Conservation (phyloP, 2,888 invertebrate species). For the Erebia epiphron region DNA sequence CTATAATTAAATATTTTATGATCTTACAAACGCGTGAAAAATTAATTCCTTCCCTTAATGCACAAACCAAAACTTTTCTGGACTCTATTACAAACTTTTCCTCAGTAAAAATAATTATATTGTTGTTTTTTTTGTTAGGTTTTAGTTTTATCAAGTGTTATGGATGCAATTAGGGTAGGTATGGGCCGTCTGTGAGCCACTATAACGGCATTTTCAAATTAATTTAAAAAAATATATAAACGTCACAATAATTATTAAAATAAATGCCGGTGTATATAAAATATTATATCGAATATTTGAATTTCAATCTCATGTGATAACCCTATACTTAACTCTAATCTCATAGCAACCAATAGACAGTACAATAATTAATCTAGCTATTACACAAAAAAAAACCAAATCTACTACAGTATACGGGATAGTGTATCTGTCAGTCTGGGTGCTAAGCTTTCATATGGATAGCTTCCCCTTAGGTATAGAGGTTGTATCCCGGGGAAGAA, state of each 20-base stretch:
- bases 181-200: not conserved
- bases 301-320: not conserved
- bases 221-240: not conserved
- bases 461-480: too few species aligned
- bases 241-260: not conserved
- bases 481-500: too few species aligned
- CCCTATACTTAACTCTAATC: too few species aligned
- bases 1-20: not conserved
- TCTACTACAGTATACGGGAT: too few species aligned
- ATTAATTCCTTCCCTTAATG: not conserved
- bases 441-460: too few species aligned
- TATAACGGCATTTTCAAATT: not conserved
- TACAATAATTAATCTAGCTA: too few species aligned
- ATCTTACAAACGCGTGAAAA: conserved; percentile 3
- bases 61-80: conserved; percentile 4
- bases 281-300: not conserved
- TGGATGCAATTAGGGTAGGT: not conserved
- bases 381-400: too few species aligned
- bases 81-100: not conserved
- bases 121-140: not conserved
- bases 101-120: not conserved
- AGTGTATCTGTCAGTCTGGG: too few species aligned
- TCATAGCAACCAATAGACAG: too few species aligned
- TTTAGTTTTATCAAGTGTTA: not conserved
- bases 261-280: not conserved